These are phyloP conservation scores for Brachyhypopomus gauderio DNA, from an alignment of 2,113 vertebrate species.

Conservation along the genomic window DNA sequence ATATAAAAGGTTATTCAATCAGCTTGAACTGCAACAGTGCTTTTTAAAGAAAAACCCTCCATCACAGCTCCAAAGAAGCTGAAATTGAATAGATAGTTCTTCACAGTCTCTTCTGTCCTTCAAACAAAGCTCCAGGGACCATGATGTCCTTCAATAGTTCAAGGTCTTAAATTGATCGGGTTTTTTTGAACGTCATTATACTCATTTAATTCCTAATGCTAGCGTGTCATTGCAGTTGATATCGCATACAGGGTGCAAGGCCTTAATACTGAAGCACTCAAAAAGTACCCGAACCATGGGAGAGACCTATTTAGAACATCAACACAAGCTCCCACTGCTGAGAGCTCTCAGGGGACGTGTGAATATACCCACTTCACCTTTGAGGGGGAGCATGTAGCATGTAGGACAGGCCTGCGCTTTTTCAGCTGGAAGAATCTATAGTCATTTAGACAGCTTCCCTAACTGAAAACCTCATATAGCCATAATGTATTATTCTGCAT, in stretches of 20 bases:
- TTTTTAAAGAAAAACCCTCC: constrained; percentile 10
- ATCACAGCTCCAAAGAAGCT: constrained; percentile 36
- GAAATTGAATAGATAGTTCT: constrained; percentile 4
- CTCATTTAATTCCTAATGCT: constrained; percentile 43
- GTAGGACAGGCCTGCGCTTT: neutral
- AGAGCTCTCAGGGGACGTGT: neutral
- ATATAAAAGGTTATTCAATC: neutral
- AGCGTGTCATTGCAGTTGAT: constrained; percentile 11
- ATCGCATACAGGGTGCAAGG: neutral
- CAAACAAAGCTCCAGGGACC: neutral
- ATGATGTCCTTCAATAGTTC: constrained; percentile 30
- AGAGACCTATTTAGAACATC: constrained; percentile 8
- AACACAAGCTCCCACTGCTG: constrained; percentile 4
- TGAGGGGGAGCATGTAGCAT: neutral
- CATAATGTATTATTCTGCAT: no score
- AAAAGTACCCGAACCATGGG: no score
- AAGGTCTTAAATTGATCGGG: constrained; percentile 25
- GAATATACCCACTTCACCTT: neutral
- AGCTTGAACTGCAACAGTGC: neutral
- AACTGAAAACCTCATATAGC: no score
- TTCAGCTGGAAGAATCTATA: neutral
- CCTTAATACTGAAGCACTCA: no score
- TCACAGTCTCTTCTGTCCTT: constrained; percentile 12
- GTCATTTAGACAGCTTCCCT: neutral
- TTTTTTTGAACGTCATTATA: constrained; percentile 26